Evolutionary conservation across 2,113 vertebrate genomes (phyloP), one percentile per base, ranked within the genome.

Genomic region (Martes martes): DNA sequence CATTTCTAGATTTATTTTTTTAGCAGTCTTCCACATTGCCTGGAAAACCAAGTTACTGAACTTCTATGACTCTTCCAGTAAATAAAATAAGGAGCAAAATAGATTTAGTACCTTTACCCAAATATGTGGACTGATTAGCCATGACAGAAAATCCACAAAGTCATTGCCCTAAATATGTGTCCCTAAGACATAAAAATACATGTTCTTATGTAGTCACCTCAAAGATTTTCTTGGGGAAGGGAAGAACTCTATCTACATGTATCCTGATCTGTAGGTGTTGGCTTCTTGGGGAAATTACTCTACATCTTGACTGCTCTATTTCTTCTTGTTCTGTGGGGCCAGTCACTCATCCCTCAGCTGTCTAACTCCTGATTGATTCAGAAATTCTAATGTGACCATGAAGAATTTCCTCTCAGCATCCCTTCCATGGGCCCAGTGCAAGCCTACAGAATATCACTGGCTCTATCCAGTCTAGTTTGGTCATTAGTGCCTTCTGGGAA

Each of bases 21-120:
- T 45, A 85, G 23, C 39, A 71, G 1, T 24, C 8, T 65, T 82
- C n/a, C 88, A 80, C 33, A 87, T 31, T 94, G 8, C 16, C 82
- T 94, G 61, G 10, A 61, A 92, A 86, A 10, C 16, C 0, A 84
- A 80, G 3, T 28, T 91, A 57, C 31, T 78, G 52, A 57, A 47
- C 4, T 65, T 86, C 23, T 80, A 7, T 89, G 59, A 59, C 1
- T 67, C 24, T 67, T 81, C 42, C 24, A 86, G 24, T 50, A 55
- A 95, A 57, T 69, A 89, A 55, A 95, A 57, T 69, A 89, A 95
- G 88, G 39, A 14, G 71, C 14, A 88, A 61, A 69, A 47, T 96
- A 92, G 95, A 96, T 95, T 23, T 18, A 36, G 21, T 89, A 5
- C 2, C 71, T 91, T 88, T 50, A 52, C 18, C 11, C 19, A 86